These are phyloP conservation scores for Trididemnum miniatum DNA, from an alignment of 23 tunicate genomes.

Conservation along the genomic window DNA sequence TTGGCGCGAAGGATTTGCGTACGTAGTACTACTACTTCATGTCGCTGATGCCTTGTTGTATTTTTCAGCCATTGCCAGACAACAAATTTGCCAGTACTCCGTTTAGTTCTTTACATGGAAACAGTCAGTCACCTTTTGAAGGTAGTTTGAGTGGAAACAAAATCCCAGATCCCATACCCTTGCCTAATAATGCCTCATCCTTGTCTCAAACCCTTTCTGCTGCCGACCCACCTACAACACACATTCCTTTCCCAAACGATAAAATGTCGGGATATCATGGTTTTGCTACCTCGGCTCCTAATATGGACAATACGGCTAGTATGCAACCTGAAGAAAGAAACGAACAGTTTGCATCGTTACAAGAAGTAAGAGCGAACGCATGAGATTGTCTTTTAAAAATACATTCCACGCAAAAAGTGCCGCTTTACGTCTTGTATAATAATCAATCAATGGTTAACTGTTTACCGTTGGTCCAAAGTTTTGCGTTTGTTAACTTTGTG, in stretches of 20 bases:
- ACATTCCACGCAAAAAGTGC: no score
- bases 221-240: conserved; percentile 59
- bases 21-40: no score
- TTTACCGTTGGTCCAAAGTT: no score
- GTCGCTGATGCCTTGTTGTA: background rate
- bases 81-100: background rate
- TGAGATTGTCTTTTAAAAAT: no score
- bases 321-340: background rate
- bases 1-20: no score
- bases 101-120: conserved; percentile 31
- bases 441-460: no score
- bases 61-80: conserved; percentile 22
- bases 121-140: conserved; percentile 42
- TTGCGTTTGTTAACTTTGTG: no score
- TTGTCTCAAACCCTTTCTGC: conserved; percentile 24
- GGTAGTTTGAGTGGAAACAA: conserved; percentile 5
- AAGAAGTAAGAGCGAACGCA: conserved; percentile 6
- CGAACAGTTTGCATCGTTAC: background rate
- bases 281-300: conserved; percentile 11
- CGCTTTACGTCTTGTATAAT: no score
- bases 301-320: background rate
- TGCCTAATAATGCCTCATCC: background rate
- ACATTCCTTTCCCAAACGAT: conserved; percentile 81
- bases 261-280: conserved; percentile 64
- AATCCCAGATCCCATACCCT: conserved; percentile 37